Conservation (phyloP, 2,113 vertebrate species). For the Centropus bengalensis region DNA sequence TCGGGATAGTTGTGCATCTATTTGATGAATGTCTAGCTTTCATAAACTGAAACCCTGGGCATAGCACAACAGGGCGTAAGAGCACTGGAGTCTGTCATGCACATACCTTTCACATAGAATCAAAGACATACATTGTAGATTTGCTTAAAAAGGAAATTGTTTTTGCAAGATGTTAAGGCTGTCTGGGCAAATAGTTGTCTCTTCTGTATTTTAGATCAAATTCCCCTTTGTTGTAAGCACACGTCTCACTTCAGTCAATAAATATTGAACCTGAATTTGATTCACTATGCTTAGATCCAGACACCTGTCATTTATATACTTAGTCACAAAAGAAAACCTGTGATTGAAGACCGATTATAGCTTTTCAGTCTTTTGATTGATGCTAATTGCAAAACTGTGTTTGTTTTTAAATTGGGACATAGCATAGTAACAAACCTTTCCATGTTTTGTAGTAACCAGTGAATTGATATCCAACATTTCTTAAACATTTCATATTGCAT, state of each 20-base stretch:
- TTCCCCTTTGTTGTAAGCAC: background rate
- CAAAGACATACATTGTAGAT: background rate
- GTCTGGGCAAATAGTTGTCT: background rate
- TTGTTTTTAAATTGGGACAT: background rate
- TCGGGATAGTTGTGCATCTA: background rate
- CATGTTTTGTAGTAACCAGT: background rate
- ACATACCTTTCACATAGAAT: rapidly evolving
- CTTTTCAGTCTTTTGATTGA: background rate
- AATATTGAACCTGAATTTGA: background rate
- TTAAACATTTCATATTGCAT: background rate
- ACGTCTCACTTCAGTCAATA: background rate
- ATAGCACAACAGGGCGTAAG: background rate
- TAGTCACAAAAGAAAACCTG: background rate
- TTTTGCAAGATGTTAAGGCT: background rate
- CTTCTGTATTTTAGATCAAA: background rate
- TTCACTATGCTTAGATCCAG: background rate
- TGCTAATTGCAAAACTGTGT: background rate
- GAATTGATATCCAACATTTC: background rate
- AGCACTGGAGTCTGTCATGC: rapidly evolving
- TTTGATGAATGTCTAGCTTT: background rate
- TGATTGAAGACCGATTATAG: background rate
- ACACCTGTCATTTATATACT: background rate
- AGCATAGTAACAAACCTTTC: background rate
- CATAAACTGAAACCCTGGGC: background rate
- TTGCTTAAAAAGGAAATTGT: slow-evolving; percentile 7